Conservation (phyloP, 2,888 invertebrate genomes). For the Gastrophysa polygoni region DNA sequence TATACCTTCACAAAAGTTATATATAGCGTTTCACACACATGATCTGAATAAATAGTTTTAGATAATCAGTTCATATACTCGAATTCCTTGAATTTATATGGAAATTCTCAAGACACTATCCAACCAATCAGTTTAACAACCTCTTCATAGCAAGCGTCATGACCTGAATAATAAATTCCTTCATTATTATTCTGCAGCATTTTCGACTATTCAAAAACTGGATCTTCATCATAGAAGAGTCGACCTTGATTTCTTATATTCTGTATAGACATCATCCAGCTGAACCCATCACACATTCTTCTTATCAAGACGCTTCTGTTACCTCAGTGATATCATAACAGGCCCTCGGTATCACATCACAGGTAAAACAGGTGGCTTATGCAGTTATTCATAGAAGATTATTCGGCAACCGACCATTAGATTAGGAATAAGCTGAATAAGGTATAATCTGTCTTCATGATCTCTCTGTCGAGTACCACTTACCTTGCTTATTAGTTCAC, state of each 20-base stretch:
- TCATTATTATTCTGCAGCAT: neutral
- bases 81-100: too few species aligned
- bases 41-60: neutral
- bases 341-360: too few species aligned
- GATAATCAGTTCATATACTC: neutral
- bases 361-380: neutral
- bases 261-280: neutral
- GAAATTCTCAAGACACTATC: too few species aligned
- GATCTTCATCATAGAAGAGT: neutral
- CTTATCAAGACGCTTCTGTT: too few species aligned
- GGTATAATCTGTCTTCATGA: too few species aligned
- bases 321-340: too few species aligned
- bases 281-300: too few species aligned
- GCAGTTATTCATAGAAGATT: neutral
- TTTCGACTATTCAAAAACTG: neutral
- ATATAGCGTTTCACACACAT: neutral
- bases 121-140: conserved; percentile 28
- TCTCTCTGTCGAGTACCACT: neutral
- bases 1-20: neutral
- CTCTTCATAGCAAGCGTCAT: conserved; percentile 19
- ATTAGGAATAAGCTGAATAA: neutral
- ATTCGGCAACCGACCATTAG: neutral
- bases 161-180: conserved; percentile 28
- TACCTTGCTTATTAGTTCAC: conserved; percentile 4
- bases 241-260: neutral